Percentiles rank a stretch among this genome's conserved stretches.
These are phyloP conservation scores for Gadus macrocephalus DNA, from an alignment of 2,113 vertebrate species.

Conservation along the genomic window DNA sequence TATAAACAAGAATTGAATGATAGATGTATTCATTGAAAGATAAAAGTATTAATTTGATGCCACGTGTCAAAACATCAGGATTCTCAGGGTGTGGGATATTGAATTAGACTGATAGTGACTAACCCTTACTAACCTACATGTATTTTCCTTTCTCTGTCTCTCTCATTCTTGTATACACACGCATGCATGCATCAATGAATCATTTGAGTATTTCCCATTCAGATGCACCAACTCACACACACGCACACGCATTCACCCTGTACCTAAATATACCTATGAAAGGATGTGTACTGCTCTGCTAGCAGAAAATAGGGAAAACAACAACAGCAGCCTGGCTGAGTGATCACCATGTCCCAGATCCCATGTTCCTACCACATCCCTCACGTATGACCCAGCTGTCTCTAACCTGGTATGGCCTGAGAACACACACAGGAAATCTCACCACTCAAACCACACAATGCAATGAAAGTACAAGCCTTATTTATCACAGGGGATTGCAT, in stretches of 20 bases:
- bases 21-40: too few species aligned
- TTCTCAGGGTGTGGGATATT: constrained; percentile 51
- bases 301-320: constrained; percentile 14
- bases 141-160: constrained; percentile 10
- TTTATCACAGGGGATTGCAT: too few species aligned
- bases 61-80: constrained; percentile 56
- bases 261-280: constrained; percentile 16
- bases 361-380: constrained; percentile 36
- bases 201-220: not conserved
- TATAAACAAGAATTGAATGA: too few species aligned
- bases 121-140: constrained; percentile 25
- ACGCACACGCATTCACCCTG: constrained; percentile 7
- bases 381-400: constrained; percentile 41
- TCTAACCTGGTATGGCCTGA: constrained; percentile 37
- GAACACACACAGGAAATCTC: constrained; percentile 36
- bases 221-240: not conserved
- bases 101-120: constrained; percentile 56
- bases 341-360: constrained; percentile 20
- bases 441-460: constrained; percentile 13
- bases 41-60: constrained; percentile 58
- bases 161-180: constrained; percentile 7
- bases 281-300: constrained; percentile 9
- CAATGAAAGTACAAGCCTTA: not conserved
- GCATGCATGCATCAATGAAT: constrained; percentile 4
- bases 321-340: not conserved